Base-by-base conservation (phyloP, 2,888 invertebrate species). In the Patella pellucida region DNA sequence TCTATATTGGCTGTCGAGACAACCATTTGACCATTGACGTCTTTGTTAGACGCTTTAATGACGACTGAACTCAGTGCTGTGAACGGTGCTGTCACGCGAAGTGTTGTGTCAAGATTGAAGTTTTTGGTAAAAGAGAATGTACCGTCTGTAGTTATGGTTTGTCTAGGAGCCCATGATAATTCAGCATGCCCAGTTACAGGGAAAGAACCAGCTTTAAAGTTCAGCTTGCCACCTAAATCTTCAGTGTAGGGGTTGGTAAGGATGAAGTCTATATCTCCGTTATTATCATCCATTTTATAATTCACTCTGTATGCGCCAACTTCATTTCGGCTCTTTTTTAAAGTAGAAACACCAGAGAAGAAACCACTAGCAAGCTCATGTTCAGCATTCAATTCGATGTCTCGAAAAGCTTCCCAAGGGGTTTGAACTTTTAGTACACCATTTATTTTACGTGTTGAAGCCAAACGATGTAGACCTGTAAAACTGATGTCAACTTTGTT, bases 291-390 rank as follows among this genome's bases (percentile, higher is more conserved):
- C 41, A 77, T 72, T 9, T 73, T 70, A 75, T 82, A 85, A 62
- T 82, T 80, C 14, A 79, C 73, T 11, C 73, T 72, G 11, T 78
- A 74, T 54, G 81, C 78, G 1, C 78, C 74, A 5, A 79, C 62
- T 3, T 71, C 75, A n/a, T 72, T 73, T 51, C 81, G 78, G 56
- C 81, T 76, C 11, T 75, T 76, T 14, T 75, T 71, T 4, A 82
- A 11, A 7, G 70, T 78, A 1, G 82, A 51, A 3, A 71, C 71
- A 56, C 79, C 79, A 23, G 77, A 79, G 68, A 85, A 77, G 9
- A 80, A 72, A 41, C 84, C 82, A n/a, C 23, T 68, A 15, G 77
- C 78, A 73, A 81, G 78, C 68, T 82, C 80, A 76, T 87, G 85
- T 19, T 81, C 78, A 11, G 85, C 27, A 23, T 71, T 79, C 23